Conservation (phyloP, 2,797 vertebrate species). For the Chloroceryle amazona region DNA sequence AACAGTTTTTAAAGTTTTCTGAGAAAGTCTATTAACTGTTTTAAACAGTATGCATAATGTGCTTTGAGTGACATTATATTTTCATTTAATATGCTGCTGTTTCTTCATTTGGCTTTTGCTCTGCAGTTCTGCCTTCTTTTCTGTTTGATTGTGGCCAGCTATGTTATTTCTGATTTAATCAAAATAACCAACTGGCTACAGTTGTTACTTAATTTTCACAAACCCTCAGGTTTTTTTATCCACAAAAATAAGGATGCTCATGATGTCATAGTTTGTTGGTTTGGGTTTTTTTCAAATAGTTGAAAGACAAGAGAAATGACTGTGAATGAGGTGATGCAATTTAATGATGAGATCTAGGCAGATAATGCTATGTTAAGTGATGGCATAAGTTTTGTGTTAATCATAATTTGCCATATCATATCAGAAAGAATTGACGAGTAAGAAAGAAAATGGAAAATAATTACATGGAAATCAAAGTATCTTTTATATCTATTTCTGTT, state of each 20-base stretch:
- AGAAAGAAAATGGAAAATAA: background rate
- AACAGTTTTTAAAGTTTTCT: slow-evolving; percentile 38
- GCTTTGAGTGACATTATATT: slow-evolving; percentile 2
- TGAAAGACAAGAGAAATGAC: slow-evolving; percentile 54
- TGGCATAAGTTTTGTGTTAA: slow-evolving; percentile 34
- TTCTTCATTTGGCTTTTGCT: slow-evolving; percentile 45
- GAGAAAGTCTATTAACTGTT: slow-evolving; percentile 38
- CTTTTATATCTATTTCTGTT: background rate
- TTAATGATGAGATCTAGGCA: slow-evolving; percentile 38
- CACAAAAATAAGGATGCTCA: slow-evolving; percentile 17
- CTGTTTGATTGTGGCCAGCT: slow-evolving; percentile 39
- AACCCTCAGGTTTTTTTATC: background rate
- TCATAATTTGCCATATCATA: slow-evolving; percentile 17
- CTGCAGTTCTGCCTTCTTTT: slow-evolving; percentile 29
- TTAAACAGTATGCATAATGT: background rate
- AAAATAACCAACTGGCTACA: slow-evolving; percentile 15
- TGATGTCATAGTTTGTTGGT: background rate
- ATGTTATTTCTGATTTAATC: slow-evolving; percentile 33
- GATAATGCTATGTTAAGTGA: slow-evolving; percentile 29
- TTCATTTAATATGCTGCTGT: slow-evolving; percentile 54
- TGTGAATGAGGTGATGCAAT: background rate
- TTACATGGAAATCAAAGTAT: background rate
- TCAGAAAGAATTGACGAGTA: background rate
- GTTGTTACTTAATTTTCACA: slow-evolving; percentile 54
- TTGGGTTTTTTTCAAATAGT: background rate